Conservation (phyloP, 2,797 vertebrate genomes). For the Anableps anableps region DNA sequence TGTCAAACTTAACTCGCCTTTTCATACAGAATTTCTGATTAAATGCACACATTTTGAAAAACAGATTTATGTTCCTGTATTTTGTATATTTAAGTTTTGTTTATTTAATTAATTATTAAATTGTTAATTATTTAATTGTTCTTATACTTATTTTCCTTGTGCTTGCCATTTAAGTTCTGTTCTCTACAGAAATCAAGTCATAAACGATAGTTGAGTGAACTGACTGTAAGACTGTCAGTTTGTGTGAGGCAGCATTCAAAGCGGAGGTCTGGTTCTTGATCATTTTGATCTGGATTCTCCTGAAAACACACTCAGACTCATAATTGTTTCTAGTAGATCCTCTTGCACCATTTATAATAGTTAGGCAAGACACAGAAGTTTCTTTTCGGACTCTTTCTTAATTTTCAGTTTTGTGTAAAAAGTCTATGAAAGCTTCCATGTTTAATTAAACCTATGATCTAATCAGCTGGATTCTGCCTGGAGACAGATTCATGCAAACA, state of each 20-base stretch:
- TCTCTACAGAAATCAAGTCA: not conserved
- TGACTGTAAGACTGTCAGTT: not conserved
- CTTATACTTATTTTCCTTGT: not conserved
- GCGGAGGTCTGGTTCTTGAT: not conserved
- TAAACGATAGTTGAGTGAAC: not conserved
- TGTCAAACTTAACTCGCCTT: not conserved
- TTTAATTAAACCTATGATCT: conserved; percentile 25
- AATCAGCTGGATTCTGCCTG: conserved; percentile 21
- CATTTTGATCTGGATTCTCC: not conserved
- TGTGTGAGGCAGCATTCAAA: not conserved
- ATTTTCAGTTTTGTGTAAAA: not conserved
- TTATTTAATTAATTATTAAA: not conserved
- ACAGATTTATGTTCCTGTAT: not conserved
- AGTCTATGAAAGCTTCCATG: not conserved
- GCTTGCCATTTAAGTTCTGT: not conserved
- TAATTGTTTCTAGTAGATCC: too few relatives aligned
- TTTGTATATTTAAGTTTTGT: not conserved
- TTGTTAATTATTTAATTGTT: too few relatives aligned
- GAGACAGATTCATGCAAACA: conserved; percentile 40
- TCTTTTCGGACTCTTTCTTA: not conserved
- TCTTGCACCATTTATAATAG: too few relatives aligned
- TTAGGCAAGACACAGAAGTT: not conserved
- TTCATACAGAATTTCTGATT: not conserved
- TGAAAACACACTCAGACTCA: not conserved
- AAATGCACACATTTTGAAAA: not conserved